Conservation (phyloP, 2,113 vertebrate genomes). For the Bettongia penicillata region DNA sequence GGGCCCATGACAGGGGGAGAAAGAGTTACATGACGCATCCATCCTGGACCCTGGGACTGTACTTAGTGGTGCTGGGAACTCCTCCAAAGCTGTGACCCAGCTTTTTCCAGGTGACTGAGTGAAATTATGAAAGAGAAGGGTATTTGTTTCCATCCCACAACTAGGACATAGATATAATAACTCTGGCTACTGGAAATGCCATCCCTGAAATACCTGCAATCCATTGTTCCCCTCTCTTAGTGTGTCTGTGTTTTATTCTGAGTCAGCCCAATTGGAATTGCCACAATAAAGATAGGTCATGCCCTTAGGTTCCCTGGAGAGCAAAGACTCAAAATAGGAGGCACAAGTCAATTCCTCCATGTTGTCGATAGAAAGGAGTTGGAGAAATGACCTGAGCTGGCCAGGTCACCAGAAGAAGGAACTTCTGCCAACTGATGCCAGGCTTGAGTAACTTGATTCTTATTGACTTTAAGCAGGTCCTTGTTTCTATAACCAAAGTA, state of each 20-base stretch:
- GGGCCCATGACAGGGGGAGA: background rate
- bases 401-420: background rate
- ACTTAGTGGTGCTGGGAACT: background rate
- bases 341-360: background rate
- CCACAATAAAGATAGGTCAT: background rate
- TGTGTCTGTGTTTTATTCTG: background rate
- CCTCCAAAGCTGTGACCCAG: background rate
- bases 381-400: background rate
- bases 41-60: background rate
- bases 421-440: background rate
- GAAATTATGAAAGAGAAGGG: background rate
- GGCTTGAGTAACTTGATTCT: background rate
- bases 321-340: background rate
- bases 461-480: background rate
- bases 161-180: background rate
- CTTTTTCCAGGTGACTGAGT: background rate
- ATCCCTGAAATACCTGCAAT: background rate
- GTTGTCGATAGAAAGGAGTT: background rate
- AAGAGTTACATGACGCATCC: background rate
- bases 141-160: background rate
- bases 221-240: background rate
- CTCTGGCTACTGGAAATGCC: background rate
- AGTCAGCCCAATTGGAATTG: background rate
- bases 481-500: background rate
- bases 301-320: background rate